Conservation (phyloP, 2,113 vertebrate genomes). For the Poecile atricapillus region DNA sequence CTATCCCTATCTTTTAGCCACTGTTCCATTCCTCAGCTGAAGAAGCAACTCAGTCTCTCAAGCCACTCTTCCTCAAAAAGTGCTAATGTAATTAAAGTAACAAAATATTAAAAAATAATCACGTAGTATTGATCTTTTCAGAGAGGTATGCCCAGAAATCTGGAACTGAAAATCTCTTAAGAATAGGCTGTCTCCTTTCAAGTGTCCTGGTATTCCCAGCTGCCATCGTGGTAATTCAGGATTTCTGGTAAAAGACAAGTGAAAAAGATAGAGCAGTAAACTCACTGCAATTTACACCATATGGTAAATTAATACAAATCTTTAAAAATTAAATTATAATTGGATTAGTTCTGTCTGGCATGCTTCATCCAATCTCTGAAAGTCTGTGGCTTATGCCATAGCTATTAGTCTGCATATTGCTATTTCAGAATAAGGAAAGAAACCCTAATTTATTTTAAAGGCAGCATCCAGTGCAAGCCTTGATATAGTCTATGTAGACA, state of each 20-base stretch:
- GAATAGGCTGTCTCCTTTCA: neutral
- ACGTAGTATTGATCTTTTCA: neutral
- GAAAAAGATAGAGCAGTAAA: neutral
- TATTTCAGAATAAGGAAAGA: neutral
- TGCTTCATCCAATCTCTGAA: neutral
- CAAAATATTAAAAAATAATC: neutral
- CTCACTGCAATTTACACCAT: neutral
- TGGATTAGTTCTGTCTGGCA: neutral
- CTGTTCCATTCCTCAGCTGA: neutral
- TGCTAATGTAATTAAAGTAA: neutral
- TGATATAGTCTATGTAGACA: neutral
- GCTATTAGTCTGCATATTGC: neutral
- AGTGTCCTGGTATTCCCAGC: neutral
- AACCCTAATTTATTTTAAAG: neutral
- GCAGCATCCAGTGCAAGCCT: neutral
- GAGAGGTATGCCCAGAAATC: neutral
- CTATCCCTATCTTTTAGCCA: neutral
- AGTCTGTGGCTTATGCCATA: neutral
- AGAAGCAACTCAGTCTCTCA: neutral
- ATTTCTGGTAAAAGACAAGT: neutral
- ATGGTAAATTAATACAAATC: neutral
- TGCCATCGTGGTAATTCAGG: neutral
- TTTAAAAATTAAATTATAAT: neutral
- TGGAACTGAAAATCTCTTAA: neutral
- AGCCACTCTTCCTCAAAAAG: neutral